Evolutionary conservation across 2,797 vertebrate species (phyloP), one percentile per base, ranked within the genome.

Genomic region (Lutjanus argentimaculatus): DNA sequence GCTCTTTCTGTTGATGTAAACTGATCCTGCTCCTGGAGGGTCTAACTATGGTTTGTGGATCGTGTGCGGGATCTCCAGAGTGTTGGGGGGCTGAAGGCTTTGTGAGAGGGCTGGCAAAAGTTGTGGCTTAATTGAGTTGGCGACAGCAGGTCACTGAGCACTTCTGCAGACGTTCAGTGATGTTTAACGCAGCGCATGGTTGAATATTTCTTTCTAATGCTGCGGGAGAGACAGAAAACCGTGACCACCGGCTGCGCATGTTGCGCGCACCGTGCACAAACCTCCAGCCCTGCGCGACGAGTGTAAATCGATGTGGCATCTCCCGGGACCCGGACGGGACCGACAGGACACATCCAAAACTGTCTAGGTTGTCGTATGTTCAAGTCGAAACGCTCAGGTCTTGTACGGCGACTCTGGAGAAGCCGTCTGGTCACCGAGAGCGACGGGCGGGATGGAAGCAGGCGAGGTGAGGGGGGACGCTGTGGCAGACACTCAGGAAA

Each of bases 391-490:
- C 98, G 98, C 95, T 95, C 97, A 91, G 97, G 97, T 96, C 97
- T 99, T 92, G 97, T 98, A 96, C 98, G 98, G 97, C 97, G 98
- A 95, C 98, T 99, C 95, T 99, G 98, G 98, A 97, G 97, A 96
- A 98, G 97, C 97, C 97, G 98, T 95, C 95, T 97, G 95, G 94
- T 97, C 95, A 96, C 95, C 88, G 96, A 95, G 89, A 93, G 93
- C 89, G 96, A 95, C 87, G 95, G 92, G 88, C 94, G 92, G 86
- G 95, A 96, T 96, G 96, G 95, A 91, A 78, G 91, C 93, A 92
- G 90, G 77, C 94, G 93, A 90, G 80, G 93, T 88, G 95, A 95
- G 87, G 93, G 85, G 49, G 91, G 77, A 87, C 89, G 91, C 89
- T 83, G 93, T 67, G 90, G 91, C 84, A 92, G 91, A 81, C 93